Conservation (phyloP, 1,140 invertebrate genomes). For the Bombus confusus region DNA sequence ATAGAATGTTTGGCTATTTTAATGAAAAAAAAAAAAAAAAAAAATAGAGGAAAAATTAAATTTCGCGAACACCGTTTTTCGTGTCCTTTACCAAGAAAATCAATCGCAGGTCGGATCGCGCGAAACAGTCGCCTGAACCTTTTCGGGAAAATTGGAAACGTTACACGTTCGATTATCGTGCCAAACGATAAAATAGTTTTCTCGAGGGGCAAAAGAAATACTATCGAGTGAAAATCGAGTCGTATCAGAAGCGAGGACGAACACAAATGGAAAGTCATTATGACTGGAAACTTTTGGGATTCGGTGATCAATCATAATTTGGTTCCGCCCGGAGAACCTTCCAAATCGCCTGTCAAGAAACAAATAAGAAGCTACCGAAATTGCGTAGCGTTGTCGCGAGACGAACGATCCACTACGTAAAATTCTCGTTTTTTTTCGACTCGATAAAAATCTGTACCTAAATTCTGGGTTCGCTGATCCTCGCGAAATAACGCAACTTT, state of each 20-base stretch:
- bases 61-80: background rate
- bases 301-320: slow-evolving; percentile 38
- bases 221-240: background rate
- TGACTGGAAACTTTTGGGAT: background rate
- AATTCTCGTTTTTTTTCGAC: no score
- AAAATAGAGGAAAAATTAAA: background rate
- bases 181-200: background rate
- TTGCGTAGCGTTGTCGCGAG: background rate
- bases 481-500: background rate
- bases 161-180: background rate
- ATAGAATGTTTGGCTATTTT: background rate
- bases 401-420: background rate
- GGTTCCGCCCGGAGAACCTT: background rate
- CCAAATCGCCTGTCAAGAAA: background rate
- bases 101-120: background rate
- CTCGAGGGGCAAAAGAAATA: background rate
- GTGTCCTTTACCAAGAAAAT: background rate
- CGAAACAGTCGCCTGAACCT: background rate
- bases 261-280: slow-evolving; percentile 24
- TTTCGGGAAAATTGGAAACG: background rate
- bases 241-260: background rate
- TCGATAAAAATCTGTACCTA: background rate
- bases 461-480: background rate
- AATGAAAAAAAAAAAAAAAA: no score
- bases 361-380: background rate